Evolutionary conservation across 1,140 invertebrate genomes (phyloP).

Genomic region (Tribolium castaneum): DNA sequence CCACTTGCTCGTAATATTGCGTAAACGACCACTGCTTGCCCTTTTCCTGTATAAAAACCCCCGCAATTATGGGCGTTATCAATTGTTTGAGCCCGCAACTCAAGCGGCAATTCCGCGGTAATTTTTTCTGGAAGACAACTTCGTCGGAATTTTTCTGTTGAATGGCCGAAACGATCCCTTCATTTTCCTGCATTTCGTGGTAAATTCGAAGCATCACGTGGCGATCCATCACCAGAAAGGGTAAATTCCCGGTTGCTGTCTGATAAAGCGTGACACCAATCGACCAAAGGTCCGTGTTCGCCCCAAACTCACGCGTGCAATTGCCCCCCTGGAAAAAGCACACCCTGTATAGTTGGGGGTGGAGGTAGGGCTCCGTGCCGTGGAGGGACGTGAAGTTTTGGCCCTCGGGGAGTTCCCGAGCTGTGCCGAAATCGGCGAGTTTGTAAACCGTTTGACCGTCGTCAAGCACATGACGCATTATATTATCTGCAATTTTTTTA

Average conservation of each 20-base stretch:
- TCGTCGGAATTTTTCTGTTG: constrained; percentile 91
- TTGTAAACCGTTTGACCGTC: constrained; percentile 96
- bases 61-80: constrained; percentile 91
- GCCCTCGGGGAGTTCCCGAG: constrained; percentile 93
- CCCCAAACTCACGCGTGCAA: constrained; percentile 88
- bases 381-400: constrained; percentile 97
- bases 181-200: constrained; percentile 91
- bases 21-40: constrained; percentile 94
- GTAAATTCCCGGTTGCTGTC: constrained; percentile 93
- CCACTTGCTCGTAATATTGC: constrained; percentile 90
- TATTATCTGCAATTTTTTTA: constrained; percentile 78
- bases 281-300: constrained; percentile 96
- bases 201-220: constrained; percentile 94
- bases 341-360: constrained; percentile 97
- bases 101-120: constrained; percentile 88
- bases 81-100: constrained; percentile 85
- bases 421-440: constrained; percentile 97
- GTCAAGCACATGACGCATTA: constrained; percentile 96
- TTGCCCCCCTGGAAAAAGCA: constrained; percentile 91
- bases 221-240: constrained; percentile 94
- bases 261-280: constrained; percentile 98
- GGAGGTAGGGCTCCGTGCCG: constrained; percentile 97
- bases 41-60: constrained; percentile 89
- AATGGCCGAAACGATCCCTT: constrained; percentile 93
- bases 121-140: constrained; percentile 89